Percentiles rank a stretch among this genome's conserved stretches.
These are phyloP conservation scores for Charaxes varanes DNA, from an alignment of 1,140 invertebrate genomes.

Conservation along the genomic window DNA sequence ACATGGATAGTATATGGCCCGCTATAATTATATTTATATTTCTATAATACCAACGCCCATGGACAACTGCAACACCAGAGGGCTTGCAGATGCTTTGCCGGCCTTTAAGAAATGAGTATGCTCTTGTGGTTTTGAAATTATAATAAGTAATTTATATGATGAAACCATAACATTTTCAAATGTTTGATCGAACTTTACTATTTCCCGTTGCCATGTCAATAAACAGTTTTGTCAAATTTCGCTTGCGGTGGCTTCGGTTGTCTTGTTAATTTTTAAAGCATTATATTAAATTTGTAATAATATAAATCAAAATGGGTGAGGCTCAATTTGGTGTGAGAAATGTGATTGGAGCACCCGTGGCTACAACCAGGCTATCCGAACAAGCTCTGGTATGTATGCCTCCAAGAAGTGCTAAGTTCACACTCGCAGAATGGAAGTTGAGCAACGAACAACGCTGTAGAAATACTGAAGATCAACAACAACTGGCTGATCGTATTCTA, in stretches of 20 bases:
- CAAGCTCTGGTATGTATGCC: conserved; percentile 72
- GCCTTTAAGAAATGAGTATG: no score
- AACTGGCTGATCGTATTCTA: conserved; percentile 81
- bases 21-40: no score
- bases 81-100: no score
- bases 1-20: no score
- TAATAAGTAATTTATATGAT: no score
- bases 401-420: conserved; percentile 76
- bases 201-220: conserved; percentile 19
- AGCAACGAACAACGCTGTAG: conserved; percentile 79
- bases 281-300: conserved; percentile 19
- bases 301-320: conserved; percentile 40
- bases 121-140: no score
- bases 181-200: conserved; percentile 17
- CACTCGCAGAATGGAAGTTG: conserved; percentile 82
- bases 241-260: conserved; percentile 11
- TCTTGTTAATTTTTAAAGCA: conserved; percentile 14
- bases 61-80: no score
- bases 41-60: no score
- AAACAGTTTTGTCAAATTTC: conserved; percentile 20
- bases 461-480: conserved; percentile 82
- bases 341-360: conserved; percentile 52
- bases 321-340: conserved; percentile 56
- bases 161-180: conserved; percentile 14
- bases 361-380: conserved; percentile 51